Evolutionary conservation across 2,113 vertebrate genomes (phyloP), one percentile per base, ranked within the genome.

Genomic region (Myotis lucifugus): DNA sequence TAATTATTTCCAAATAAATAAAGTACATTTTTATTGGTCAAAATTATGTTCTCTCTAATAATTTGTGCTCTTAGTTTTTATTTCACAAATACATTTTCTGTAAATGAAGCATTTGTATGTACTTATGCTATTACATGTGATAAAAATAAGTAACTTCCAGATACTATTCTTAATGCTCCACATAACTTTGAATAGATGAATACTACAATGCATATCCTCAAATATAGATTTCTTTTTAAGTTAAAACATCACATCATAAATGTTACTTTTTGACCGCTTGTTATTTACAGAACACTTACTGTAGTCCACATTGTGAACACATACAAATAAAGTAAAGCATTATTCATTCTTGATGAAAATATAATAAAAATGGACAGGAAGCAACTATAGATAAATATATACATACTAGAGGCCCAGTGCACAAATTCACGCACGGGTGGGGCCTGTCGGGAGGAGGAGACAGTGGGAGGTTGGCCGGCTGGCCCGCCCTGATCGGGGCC

Each of bases 71-170:
- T 6, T 76, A 18, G 23, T 59, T 64, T 64, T 91, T 59, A 79
- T 61, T 88, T 88, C 19, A 81, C 21, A 64, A 67, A 85, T 91
- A 79, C 8, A 56, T 69, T 88, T 88, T 88, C 42, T 34, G 0
- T 79, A 27, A 18, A 50, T 34, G 2, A 54, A 70, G 14, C 15
- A 70, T 54, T 7, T 72, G 8, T 42, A 72, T 32, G 1, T 72
- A 66, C 0, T 77, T 4, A 34, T 13, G 2, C 1, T 81, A 34
- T 27, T 61, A 2, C 7, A 52, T 67, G 2, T 34, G 0, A 59
- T 93, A 59, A 95, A 92, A 85, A 25, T 89, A 88, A 77, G 67
- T 88, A 61, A 69, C 37, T 89, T 79, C 1, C 29, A 64, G 64
- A 37, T 83, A 83, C 69, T 83, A 86, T 37, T 64, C 12, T 89